Evolutionary conservation across 2,113 vertebrate genomes (phyloP).

Genomic region (Tiliqua scincoides): DNA sequence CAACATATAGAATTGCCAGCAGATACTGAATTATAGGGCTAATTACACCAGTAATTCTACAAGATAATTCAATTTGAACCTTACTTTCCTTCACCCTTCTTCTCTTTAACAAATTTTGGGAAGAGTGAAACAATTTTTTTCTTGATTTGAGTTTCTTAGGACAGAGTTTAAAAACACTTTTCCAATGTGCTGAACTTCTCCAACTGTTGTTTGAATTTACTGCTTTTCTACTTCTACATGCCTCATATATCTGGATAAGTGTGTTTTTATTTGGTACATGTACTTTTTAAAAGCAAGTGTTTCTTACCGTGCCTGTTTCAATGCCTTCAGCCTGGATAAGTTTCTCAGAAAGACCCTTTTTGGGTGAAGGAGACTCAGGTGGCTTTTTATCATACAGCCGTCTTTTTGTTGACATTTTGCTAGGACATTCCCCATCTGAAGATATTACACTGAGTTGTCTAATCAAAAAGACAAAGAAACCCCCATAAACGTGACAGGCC

Average conservation of each 20-base stretch:
- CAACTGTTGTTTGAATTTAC: not conserved
- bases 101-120: not conserved
- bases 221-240: not conserved
- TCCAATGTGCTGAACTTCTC: not conserved
- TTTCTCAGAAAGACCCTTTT: slow-evolving; percentile 64
- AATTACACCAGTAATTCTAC: not conserved
- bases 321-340: slow-evolving; percentile 87
- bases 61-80: not conserved
- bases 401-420: slow-evolving; percentile 75
- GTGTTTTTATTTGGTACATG: not conserved
- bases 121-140: not conserved
- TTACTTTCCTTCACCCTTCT: not conserved
- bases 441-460: slow-evolving; percentile 93
- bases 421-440: slow-evolving; percentile 82
- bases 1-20: not conserved
- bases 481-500: slow-evolving; percentile 21
- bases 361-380: slow-evolving; percentile 66
- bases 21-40: not conserved
- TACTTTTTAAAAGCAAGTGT: not conserved
- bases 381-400: slow-evolving; percentile 77
- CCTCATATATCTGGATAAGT: not conserved
- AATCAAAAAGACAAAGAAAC: slow-evolving; percentile 49
- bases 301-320: slow-evolving; percentile 85
- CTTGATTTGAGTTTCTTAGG: not conserved
- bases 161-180: not conserved